Evolutionary conservation across 2,888 invertebrate genomes (phyloP), one percentile per base, ranked within the genome.

Genomic region (Athetis lepigone): DNA sequence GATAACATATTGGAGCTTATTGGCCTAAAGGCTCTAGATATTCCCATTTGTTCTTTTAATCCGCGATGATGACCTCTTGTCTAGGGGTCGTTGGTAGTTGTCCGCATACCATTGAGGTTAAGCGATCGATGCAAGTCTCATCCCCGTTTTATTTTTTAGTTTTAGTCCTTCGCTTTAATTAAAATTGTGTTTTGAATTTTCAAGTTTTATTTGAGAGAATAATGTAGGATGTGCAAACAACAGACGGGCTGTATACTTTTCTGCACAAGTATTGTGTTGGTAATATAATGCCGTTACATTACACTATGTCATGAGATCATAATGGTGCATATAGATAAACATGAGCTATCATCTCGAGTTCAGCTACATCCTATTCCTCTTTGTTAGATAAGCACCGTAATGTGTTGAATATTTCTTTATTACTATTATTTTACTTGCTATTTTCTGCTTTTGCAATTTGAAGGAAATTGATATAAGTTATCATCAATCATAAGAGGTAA

Each of bases 21-120:
- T n/a, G 18, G 4, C 16, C 5, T 39, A 16, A 43, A 21, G 42
- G 39, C 16, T 71, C 63, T 45, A 70, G 66, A 68, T 78, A 68
- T 75, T 69, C 67, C 72, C 69, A 78, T 76, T 82, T 68, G 68
- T 74, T 67, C 63, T 57, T 68, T 79, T 83, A 79, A 82, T 82
- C 79, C 67, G 79, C 79, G 61, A 79, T 79, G 81, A 79, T 82
- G 77, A 80, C 79, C 79, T 82, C 77, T 75, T 75, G 71, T 69
- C 60, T 63, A 79, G 73, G 83, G 84, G 81, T 83, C 83, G 75
- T 62, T 75, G 71, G 68, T 65, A 66, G 72, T 54, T 69, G 60
- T 86, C 82, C 78, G 78, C 71, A 84, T 75, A 75, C 82, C 79
- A 65, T 62, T 69, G 67, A 69, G 65, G 40, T 54, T 64, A 60